These are phyloP conservation scores for Volucella bombylans DNA, from an alignment of 2,888 invertebrate species.

Conservation along the genomic window DNA sequence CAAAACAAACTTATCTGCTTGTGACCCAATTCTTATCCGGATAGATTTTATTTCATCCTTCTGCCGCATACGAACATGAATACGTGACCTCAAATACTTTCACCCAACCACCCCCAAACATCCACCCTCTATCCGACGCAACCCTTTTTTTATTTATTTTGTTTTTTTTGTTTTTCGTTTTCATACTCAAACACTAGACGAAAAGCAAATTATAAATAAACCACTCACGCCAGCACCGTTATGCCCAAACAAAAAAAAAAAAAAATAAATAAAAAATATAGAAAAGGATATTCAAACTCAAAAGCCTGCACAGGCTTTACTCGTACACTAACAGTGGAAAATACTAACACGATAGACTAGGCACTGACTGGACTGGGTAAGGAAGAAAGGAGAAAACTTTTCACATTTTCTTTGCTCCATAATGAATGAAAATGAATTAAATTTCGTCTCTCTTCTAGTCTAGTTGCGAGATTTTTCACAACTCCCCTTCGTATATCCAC, in stretches of 20 bases:
- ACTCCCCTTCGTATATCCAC: slow-evolving; percentile 32
- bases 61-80: background rate
- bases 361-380: too few species aligned
- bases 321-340: background rate
- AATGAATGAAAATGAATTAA: slow-evolving; percentile 69
- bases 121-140: background rate
- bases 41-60: background rate
- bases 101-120: slow-evolving; percentile 23
- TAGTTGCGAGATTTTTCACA: slow-evolving; percentile 17
- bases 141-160: too few species aligned
- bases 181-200: slow-evolving; percentile 34
- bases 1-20: background rate
- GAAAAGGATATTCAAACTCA: slow-evolving; percentile 45
- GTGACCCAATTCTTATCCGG: slow-evolving; percentile 38
- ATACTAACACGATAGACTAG: slow-evolving; percentile 11
- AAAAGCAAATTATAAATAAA: slow-evolving; percentile 60
- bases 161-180: background rate
- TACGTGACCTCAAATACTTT: slow-evolving; percentile 64
- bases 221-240: slow-evolving; percentile 18
- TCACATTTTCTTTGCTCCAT: slow-evolving; percentile 60
- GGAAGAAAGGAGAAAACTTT: slow-evolving; percentile 58
- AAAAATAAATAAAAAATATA: background rate
- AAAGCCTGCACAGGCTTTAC: slow-evolving; percentile 21
- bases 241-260: slow-evolving; percentile 19
- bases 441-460: slow-evolving; percentile 30